Base-by-base conservation (phyloP, 2,113 vertebrate species). In the Vulpes lagopus region DNA sequence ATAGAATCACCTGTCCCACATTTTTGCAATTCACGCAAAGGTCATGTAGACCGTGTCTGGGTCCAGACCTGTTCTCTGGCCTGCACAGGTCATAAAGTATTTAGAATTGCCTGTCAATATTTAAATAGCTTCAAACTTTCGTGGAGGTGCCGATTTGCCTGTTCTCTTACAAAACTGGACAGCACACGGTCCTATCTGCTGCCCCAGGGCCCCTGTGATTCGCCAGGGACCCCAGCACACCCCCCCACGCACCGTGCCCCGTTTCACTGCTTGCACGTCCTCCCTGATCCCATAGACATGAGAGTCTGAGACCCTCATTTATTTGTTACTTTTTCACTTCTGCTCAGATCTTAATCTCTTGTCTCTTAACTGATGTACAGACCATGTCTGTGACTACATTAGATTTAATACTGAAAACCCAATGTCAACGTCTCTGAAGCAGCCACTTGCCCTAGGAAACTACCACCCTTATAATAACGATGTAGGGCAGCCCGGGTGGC, bases 341-440 rank as follows among this genome's bases (percentile, higher is more conserved):
- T 22, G 1, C 62, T 95, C 57, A 27, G 9, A 11, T 30, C 57
- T 62, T 60, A 38, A 14, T 17, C 60, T 35, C 15, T 5, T 71
- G 60, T 32, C 5, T 65, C 74, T 27, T 38, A 73, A 30, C 20
- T 38, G 57, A 19, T 19, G 2, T 8, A 11, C 0, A 3, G 0
- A 17, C 6, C 7, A 1, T 0, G 0, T 20, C 2, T 0, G 49
- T 35, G 64, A n/a, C 23, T 9, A 2, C 0, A 17, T 30, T 51
- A 38, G 14, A 60, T 30, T 27, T 22, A 10, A 11, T 19, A 53
- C 0, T 17, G 60, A 27, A 49, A 35, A 55, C 5, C 17, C 27
- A 69, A 43, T 1, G 3, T 8, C 2, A 62, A 73, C 3, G 5
- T 55, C 74, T 59, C 51, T 11, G 5, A 57, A 65, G 22, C 20